Conservation (phyloP, 1,140 invertebrate genomes). For the Drosophila carrolli region DNA sequence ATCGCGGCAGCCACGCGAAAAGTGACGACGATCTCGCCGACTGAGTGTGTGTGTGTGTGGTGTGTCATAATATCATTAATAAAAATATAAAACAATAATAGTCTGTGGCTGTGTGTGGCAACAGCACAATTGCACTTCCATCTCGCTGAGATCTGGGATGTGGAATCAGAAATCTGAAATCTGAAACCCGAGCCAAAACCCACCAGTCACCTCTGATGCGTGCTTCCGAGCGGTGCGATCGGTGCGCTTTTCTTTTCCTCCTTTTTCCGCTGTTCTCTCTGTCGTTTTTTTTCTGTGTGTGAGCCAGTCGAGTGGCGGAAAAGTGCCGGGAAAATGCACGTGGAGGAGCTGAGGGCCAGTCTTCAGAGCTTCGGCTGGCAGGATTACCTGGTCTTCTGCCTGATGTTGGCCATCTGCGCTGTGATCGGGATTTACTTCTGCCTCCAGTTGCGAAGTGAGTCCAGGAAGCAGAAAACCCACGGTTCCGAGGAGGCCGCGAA, state of each 20-base stretch:
- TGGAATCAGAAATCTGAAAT: constrained; percentile 44
- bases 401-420: constrained; percentile 90
- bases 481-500: constrained; percentile 72
- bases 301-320: constrained; percentile 2
- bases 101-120: constrained; percentile 26
- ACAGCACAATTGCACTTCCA: constrained; percentile 11
- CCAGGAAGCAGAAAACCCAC: constrained; percentile 86
- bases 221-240: constrained; percentile 59
- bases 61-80: constrained; percentile 66
- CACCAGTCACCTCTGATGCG: constrained; percentile 67
- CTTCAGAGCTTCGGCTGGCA: constrained; percentile 88
- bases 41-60: constrained; percentile 12
- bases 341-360: constrained; percentile 87
- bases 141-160: constrained; percentile 22
- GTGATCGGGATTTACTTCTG: constrained; percentile 92
- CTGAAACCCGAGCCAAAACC: constrained; percentile 34
- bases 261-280: constrained; percentile 9
- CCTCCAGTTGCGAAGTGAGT: constrained; percentile 85
- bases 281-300: constrained; percentile 1
- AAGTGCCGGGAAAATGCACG: constrained; percentile 74
- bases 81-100: constrained; percentile 53
- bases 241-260: background rate
- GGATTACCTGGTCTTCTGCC: constrained; percentile 90
- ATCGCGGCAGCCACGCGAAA: background rate
- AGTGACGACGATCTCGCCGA: background rate